Percentiles rank a stretch among this genome's conserved stretches.
phyloP scores from a whole-genome alignment of 2,797 vertebrate genomes.

The Myripristis jacobus region DNA sequence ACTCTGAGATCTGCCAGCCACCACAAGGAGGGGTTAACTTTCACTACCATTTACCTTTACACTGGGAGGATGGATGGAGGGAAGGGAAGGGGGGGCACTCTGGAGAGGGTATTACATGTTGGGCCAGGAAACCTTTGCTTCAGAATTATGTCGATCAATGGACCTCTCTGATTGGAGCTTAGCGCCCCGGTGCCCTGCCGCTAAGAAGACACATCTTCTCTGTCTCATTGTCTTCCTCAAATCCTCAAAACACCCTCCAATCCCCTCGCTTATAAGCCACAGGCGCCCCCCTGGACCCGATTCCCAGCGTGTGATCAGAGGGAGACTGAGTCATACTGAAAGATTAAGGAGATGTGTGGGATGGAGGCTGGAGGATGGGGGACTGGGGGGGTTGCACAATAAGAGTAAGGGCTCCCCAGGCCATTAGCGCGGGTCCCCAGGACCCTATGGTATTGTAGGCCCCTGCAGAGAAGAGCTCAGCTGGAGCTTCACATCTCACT shows the following conservation, averaged over 20 bases:
- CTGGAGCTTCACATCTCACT: slow-evolving; percentile 83
- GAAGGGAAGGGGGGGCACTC: slow-evolving; percentile 1
- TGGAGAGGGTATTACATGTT: slow-evolving; percentile 37
- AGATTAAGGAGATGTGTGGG: slow-evolving; percentile 66
- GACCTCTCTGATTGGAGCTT: slow-evolving; percentile 59
- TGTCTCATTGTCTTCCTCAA: slow-evolving; percentile 37
- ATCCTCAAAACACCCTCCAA: slow-evolving; percentile 1
- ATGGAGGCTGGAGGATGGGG: slow-evolving; percentile 45
- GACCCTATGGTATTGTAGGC: slow-evolving; percentile 81
- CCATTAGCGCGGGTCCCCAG: slow-evolving; percentile 86
- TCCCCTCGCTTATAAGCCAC: slow-evolving; percentile 50
- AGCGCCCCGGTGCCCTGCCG: slow-evolving; percentile 34
- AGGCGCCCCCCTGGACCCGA: slow-evolving; percentile 49
- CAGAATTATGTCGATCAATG: slow-evolving; percentile 52
- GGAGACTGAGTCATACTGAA: slow-evolving; percentile 63
- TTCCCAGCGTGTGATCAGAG: slow-evolving; percentile 65
- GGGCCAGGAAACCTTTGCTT: slow-evolving; percentile 45
- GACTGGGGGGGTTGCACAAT: slow-evolving; percentile 80
- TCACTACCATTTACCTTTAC: slow-evolving; percentile 7
- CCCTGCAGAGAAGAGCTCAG: slow-evolving; percentile 88
- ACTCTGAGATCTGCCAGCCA: slow-evolving; percentile 6
- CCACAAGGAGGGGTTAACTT: slow-evolving; percentile 3
- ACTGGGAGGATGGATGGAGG: background rate
- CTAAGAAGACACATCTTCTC: slow-evolving; percentile 53
- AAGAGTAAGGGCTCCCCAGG: slow-evolving; percentile 84